Percentiles rank a stretch among this genome's conserved stretches.
Conservation (phyloP, 2,888 invertebrate genomes). For the Rhamphomyia laevipes region DNA sequence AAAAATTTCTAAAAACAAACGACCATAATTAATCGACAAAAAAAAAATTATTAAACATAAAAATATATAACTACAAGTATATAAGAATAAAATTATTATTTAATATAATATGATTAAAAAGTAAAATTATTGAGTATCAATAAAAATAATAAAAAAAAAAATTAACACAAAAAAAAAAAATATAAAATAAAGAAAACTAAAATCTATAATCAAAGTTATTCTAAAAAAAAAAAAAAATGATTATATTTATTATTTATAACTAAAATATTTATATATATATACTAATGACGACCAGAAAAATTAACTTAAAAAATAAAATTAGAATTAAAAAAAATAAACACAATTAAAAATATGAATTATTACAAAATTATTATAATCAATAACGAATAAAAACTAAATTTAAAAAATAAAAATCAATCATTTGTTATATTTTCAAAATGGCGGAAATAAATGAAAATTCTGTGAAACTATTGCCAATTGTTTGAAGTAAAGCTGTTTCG, state of each 20-base stretch:
- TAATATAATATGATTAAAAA: not conserved
- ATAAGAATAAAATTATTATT: not conserved
- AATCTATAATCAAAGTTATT: no score
- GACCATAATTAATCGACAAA: not conserved
- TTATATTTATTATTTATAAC: no score
- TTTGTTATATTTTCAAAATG: no score
- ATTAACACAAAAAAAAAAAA: not conserved
- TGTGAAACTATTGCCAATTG: no score
- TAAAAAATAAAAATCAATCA: not conserved
- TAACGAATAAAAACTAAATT: conserved; percentile 2
- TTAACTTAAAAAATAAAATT: no score
- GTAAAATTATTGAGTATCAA: conserved; percentile 2
- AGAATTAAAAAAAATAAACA: no score
- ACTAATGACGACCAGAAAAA: not conserved
- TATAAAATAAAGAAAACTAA: no score
- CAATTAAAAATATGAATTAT: no score
- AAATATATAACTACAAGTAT: not conserved
- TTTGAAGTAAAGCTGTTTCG: no score
- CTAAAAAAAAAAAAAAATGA: not conserved
- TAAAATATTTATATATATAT: not conserved
- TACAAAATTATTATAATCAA: not conserved
- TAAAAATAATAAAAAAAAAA: not conserved
- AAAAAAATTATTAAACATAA: not conserved
- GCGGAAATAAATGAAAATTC: no score
- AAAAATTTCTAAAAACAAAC: not conserved